Base-by-base conservation (phyloP, 2,888 invertebrate genomes). In the Willowsia nigromaculata region DNA sequence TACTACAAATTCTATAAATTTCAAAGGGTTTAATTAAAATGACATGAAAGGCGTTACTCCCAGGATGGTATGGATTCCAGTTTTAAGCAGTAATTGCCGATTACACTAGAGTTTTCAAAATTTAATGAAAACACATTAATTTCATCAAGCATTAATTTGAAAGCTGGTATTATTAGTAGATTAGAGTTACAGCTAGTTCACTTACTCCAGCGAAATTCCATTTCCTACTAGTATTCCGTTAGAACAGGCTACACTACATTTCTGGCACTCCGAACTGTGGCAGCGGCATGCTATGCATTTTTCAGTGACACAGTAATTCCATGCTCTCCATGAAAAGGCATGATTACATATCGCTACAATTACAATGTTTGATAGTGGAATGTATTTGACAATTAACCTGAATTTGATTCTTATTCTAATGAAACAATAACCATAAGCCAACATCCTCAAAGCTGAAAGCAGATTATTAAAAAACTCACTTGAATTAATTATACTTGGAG, bases 241-340 rank as follows among this genome's bases (percentile, higher is more conserved):
- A 37, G 18, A 9, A 22, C 81, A 81, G n/a, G n/a, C 25, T n/a
- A 40, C 81, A 1, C 22, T 81, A 25, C 40, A 40, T 15, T 81
- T 59, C n/a, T 81, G 22, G 15, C 81, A 81, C 25, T 81, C 59
- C 1, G 37, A 13, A 1, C 11, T 15, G 18, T 33, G 6, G 18
- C 83, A 83, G 1, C 33, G 68, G 37, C 83, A 83, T 1, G 83
- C 83, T 6, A 22, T 9, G 18, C 83, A 83, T 15, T 40, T 47
- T 18, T 27, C 30, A 18, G 7, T 47, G 50, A 83, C 1, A 33
- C 83, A 83, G 0, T 30, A 25, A 30, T 68, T 83, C 83, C 83
- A 83, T 13, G 53, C 15, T 68, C 30, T 83, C 83, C 83, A 83
- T 0, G 83, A 83, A 83, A 65, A 83, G 25, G 65, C 47, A 22